Percentiles rank a stretch among this genome's conserved stretches.
Conservation (phyloP, 2,113 vertebrate genomes). For the Phodopus roborovskii region DNA sequence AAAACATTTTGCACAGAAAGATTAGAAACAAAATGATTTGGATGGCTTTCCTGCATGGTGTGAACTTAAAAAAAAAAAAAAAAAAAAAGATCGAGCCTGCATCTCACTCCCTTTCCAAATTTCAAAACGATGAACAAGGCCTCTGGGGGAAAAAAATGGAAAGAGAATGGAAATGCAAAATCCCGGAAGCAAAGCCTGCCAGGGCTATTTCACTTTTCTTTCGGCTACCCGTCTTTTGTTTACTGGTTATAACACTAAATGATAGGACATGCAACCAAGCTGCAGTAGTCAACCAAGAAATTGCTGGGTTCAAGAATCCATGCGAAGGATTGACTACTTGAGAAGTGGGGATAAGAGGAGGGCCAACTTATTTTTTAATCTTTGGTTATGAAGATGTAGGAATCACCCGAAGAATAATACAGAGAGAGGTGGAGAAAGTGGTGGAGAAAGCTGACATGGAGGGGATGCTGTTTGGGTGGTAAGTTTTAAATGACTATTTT, state of each 20-base stretch:
- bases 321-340: not conserved
- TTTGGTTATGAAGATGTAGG: not conserved
- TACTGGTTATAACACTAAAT: constrained; percentile 38
- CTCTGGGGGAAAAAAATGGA: not conserved
- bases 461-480: not conserved
- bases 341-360: not conserved
- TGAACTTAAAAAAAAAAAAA: constrained; percentile 84
- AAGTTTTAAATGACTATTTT: constrained; percentile 12
- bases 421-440: not conserved
- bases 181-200: not conserved
- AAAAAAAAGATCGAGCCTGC: constrained; percentile 67
- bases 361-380: not conserved
- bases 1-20: constrained; percentile 89
- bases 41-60: constrained; percentile 87
- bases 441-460: not conserved
- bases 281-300: constrained; percentile 16
- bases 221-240: constrained; percentile 9
- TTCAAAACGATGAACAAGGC: constrained; percentile 76
- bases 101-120: constrained; percentile 82
- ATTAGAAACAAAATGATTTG: constrained; percentile 89
- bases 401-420: not conserved
- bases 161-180: constrained; percentile 71
- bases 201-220: constrained; percentile 4
- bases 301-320: not conserved
- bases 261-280: not conserved